Evolutionary conservation across 2,888 invertebrate genomes (phyloP), one percentile per base, ranked within the genome.

Genomic region (Mesoligia furuncula): DNA sequence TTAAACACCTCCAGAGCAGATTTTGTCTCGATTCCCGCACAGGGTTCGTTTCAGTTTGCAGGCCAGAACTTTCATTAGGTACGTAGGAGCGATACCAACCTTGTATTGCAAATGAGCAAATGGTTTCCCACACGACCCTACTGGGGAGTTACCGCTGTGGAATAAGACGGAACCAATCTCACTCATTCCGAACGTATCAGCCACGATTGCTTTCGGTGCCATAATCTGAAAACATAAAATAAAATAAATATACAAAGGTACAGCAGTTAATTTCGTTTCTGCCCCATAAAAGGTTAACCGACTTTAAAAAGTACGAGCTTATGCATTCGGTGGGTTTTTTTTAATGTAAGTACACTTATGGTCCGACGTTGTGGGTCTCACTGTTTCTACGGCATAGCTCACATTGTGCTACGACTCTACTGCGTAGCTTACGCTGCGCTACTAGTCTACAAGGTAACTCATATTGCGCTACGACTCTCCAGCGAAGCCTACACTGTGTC

Each of bases 91-190:
- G 24, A 73, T 71, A 73, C 71, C 4, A 20, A 88, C 89, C 74
- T 83, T 81, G 20, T 86, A 89, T 45, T 86, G 79, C 0, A 89
- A 48, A 36, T 85, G 80, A 0, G 81, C 76, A 20, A 42, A 45
- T 17, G 79, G 81, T 67, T 64, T 73, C 0, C 89, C 89, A 69
- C 71, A 71, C 1, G 87, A 85, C 0, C 82, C 79, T 1, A 62
- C 0, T 3, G 85, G 81, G 0, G 75, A 66, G 39, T 72, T 69
- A 0, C 42, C 9, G 20, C 71, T 75, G 1, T 77, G 45, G 27
- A 89, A 81, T 7, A 7, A 9, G 0, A 80, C 0, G 0, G 69
- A 76, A 1, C 81, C 82, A 0, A 78, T 0, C 77, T 90, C 90
- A 39, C 79, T 88, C 68, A 80, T 68, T 4, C 84, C 90, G 8